These are phyloP conservation scores for Bathynomus jamesi DNA, from an alignment of 1,140 invertebrate genomes.

Conservation along the genomic window DNA sequence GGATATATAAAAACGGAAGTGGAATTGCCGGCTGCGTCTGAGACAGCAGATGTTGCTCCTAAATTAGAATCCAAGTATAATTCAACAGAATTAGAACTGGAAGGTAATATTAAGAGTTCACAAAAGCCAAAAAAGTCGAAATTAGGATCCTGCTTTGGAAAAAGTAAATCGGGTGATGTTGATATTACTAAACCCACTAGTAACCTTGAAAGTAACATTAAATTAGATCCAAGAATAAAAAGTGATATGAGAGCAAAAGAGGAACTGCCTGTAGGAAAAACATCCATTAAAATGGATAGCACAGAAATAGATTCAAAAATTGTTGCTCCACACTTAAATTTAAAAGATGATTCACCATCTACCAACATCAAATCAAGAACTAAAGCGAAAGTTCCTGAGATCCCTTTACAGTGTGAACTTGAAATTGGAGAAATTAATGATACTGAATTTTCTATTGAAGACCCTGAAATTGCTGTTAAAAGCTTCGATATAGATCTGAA, in stretches of 20 bases:
- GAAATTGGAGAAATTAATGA: conserved; percentile 1
- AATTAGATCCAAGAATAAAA: conserved; percentile 7
- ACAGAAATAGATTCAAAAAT: not conserved
- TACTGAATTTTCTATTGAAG: conserved; percentile 4
- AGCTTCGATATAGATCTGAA: too few species aligned
- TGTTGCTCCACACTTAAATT: conserved; percentile 5
- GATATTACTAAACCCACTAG: conserved; percentile 1
- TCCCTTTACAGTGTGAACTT: not conserved
- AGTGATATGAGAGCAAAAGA: conserved; percentile 10
- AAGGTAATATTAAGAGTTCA: not conserved
- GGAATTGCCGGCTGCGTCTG: not conserved
- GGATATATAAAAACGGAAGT: too few species aligned
- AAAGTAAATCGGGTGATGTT: conserved; percentile 12
- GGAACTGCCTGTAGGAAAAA: not conserved
- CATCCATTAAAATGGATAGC: not conserved
- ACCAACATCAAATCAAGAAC: too few species aligned
- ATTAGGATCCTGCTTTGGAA: conserved; percentile 23
- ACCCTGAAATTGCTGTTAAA: too few species aligned
- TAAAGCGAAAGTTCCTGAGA: conserved; percentile 8
- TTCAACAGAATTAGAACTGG: too few species aligned
- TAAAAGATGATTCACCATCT: too few species aligned
- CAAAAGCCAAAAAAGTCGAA: not conserved
- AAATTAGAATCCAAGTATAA: not conserved
- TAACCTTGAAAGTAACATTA: conserved; percentile 1
- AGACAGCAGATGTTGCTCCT: not conserved